Conservation (phyloP, 1,140 invertebrate species). For the Mamestra configurata region DNA sequence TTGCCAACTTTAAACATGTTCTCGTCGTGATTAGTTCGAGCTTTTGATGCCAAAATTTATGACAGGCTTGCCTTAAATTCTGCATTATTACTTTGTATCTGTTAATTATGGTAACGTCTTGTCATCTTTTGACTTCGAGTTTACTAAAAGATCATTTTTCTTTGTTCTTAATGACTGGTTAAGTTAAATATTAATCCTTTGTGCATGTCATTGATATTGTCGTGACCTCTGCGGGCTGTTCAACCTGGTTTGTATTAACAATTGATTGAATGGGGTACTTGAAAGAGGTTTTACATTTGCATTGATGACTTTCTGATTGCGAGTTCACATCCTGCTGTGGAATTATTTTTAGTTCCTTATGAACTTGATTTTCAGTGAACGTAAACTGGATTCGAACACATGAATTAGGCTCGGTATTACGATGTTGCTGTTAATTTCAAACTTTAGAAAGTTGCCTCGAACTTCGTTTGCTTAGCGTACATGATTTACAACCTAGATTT, state of each 20-base stretch:
- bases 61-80: constrained; percentile 23
- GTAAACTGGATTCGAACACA: not conserved
- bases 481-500: not conserved
- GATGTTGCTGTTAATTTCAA: constrained; percentile 4
- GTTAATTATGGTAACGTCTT: constrained; percentile 26
- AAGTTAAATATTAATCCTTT: not conserved
- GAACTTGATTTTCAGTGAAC: not conserved
- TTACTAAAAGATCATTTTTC: not conserved
- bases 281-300: constrained; percentile 10
- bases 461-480: not conserved
- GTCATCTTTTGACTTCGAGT: constrained; percentile 3
- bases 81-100: constrained; percentile 25
- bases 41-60: constrained; percentile 45
- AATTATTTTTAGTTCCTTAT: constrained; percentile 8
- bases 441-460: not conserved
- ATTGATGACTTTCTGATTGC: constrained; percentile 23
- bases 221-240: not conserved
- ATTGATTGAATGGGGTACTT: not conserved
- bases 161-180: not conserved
- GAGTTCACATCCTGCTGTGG: constrained; percentile 17
- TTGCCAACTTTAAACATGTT: constrained; percentile 37
- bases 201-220: not conserved
- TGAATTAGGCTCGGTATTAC: not conserved
- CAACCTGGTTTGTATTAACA: not conserved
- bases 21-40: constrained; percentile 24